A percentile compares a stretch with the other conserved stretches of the same genome.
phyloP scores from a whole-genome alignment of 2,888 invertebrate genomes.

The Myathropa florea region DNA sequence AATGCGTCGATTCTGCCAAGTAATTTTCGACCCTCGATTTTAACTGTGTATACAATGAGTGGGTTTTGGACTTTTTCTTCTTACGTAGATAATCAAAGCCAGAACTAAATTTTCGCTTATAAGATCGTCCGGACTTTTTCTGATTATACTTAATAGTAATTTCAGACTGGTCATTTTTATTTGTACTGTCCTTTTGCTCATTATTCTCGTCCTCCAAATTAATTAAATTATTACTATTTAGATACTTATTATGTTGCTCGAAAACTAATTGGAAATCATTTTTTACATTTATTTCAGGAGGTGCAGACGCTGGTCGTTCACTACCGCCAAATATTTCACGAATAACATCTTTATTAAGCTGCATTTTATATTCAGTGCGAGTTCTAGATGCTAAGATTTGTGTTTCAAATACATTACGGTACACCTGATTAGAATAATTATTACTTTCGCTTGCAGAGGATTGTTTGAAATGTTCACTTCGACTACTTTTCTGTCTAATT shows the following conservation, averaged over 20 bases:
- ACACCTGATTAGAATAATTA: slow-evolving; percentile 71
- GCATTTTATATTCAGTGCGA: slow-evolving; percentile 87
- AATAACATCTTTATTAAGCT: slow-evolving; percentile 89
- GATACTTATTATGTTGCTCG: slow-evolving; percentile 77
- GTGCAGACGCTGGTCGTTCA: slow-evolving; percentile 91
- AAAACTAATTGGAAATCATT: slow-evolving; percentile 74
- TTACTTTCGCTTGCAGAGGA: slow-evolving; percentile 30
- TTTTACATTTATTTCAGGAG: slow-evolving; percentile 82
- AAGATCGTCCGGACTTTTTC: slow-evolving; percentile 74
- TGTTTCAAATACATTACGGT: slow-evolving; percentile 84
- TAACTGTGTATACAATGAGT: slow-evolving; percentile 22
- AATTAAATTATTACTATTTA: slow-evolving; percentile 48
- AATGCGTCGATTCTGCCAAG: slow-evolving; percentile 24
- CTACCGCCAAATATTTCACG: slow-evolving; percentile 89
- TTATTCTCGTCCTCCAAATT: background rate
- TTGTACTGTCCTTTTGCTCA: background rate
- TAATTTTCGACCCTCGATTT: slow-evolving; percentile 16
- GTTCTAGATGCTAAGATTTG: slow-evolving; percentile 88
- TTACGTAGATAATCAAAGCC: slow-evolving; percentile 93
- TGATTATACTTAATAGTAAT: slow-evolving; percentile 67
- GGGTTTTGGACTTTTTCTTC: slow-evolving; percentile 87
- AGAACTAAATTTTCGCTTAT: slow-evolving; percentile 79
- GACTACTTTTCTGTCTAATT: background rate
- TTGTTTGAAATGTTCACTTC: background rate
- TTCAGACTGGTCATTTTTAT: background rate